These are phyloP conservation scores for Hucho hucho DNA, from an alignment of 2,113 vertebrate genomes.

Conservation along the genomic window DNA sequence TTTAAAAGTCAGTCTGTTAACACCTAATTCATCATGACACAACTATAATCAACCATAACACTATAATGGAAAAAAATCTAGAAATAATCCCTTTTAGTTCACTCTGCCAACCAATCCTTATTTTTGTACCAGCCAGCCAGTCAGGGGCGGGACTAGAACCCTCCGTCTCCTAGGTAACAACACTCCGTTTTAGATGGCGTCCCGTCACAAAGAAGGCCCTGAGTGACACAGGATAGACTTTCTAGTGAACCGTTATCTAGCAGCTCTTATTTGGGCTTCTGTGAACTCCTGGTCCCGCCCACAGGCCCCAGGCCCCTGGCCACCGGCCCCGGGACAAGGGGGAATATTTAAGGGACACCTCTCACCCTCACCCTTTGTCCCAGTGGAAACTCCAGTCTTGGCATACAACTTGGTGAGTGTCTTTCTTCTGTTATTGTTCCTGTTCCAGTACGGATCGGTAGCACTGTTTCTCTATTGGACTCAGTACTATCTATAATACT, in stretches of 20 bases:
- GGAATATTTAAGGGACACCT: slow-evolving; percentile 74
- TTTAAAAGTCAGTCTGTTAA: neutral
- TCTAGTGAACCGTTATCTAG: slow-evolving; percentile 59
- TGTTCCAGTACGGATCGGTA: slow-evolving; percentile 14
- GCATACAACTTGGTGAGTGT: slow-evolving; percentile 75
- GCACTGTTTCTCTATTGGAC: slow-evolving; percentile 14
- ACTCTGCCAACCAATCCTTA: slow-evolving; percentile 12
- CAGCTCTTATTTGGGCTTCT: slow-evolving; percentile 80
- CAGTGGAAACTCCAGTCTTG: slow-evolving; percentile 77
- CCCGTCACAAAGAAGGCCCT: slow-evolving; percentile 23
- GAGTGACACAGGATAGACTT: slow-evolving; percentile 60
- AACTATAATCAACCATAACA: neutral
- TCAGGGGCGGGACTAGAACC: slow-evolving; percentile 4
- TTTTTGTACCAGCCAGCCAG: slow-evolving; percentile 15
- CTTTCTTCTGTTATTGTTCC: slow-evolving; percentile 10
- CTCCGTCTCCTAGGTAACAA: slow-evolving; percentile 46
- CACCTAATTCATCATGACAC: neutral
- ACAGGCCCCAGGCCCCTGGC: slow-evolving; percentile 33
- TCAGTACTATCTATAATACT: neutral
- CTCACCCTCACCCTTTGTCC: slow-evolving; percentile 64
- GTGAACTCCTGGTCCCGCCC: slow-evolving; percentile 63
- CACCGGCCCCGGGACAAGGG: slow-evolving; percentile 43
- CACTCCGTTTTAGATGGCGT: slow-evolving; percentile 55
- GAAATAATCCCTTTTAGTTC: slow-evolving; percentile 1
- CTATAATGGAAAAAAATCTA: too few relatives aligned